Percentiles rank a stretch among this genome's conserved stretches.
These are phyloP conservation scores for Turritopsis dohrnii DNA, from an alignment of 30 jellyfish, hydroid and myxozoan genomes.

Conservation along the genomic window DNA sequence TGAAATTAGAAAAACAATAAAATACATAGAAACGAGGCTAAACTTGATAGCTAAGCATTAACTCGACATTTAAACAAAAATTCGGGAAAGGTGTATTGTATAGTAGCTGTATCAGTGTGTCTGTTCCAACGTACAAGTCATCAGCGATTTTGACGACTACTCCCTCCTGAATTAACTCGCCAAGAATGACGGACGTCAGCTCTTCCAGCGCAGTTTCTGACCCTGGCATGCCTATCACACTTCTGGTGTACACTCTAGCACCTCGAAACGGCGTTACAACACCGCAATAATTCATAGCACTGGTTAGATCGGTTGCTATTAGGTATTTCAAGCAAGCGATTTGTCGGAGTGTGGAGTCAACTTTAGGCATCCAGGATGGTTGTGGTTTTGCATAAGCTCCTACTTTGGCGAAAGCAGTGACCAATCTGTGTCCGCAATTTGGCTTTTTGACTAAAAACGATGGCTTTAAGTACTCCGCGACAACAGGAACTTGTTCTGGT, in stretches of 20 bases:
- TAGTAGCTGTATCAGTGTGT: conserved; percentile 10
- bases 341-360: conserved; percentile 45
- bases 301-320: conserved; percentile 39
- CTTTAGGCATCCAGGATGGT: conserved; percentile 65
- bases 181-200: conserved; percentile 41
- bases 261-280: conserved; percentile 63
- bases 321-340: conserved; percentile 48
- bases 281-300: conserved; percentile 66
- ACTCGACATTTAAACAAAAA: too few species aligned
- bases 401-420: conserved; percentile 54
- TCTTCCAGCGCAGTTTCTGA: conserved; percentile 64
- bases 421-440: conserved; percentile 55
- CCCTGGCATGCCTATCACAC: conserved; percentile 75
- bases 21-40: too few species aligned
- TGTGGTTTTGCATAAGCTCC: conserved; percentile 49
- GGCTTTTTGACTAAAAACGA: conserved; percentile 53
- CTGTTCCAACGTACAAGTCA: conserved; percentile 25
- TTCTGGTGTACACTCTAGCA: conserved; percentile 38
- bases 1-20: too few species aligned
- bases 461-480: conserved; percentile 55
- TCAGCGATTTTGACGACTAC: conserved; percentile 24
- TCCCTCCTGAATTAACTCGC: conserved; percentile 37
- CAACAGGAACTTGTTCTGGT: conserved; percentile 42
- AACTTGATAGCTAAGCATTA: too few species aligned
- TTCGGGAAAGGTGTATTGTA: too few species aligned